Evolutionary conservation across 2,797 vertebrate genomes (phyloP), one percentile per base, ranked within the genome.

Genomic region (Bucorvus abyssinicus): DNA sequence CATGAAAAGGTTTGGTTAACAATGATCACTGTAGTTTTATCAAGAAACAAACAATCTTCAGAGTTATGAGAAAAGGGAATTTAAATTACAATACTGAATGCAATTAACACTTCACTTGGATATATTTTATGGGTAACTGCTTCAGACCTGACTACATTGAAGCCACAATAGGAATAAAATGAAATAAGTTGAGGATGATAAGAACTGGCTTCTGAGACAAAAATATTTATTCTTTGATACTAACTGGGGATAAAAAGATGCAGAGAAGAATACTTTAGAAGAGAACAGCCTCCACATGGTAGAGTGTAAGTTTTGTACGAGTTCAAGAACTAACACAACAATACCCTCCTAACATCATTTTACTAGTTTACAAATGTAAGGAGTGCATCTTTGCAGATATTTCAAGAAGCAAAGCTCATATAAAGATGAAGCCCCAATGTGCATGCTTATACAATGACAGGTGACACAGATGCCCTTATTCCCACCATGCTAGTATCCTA

Each of bases 401-500:
- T 89, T 65, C 8, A 9, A 38, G 84, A 64, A 69, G 14, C 26
- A 34, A 90, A 76, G 53, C 16, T 40, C 27, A 23, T 21, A 61
- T 9, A 64, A 88, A 92, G 34, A 23, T 71, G 69, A 45, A 78
- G 30, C 13, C 82, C 53, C 40, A 55, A 34, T 36, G 52, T 69
- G 53, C 17, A 21, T 0, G 0, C 10, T 73, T 5, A 5, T 0
- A 34, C 1, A 3, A 27, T 19, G 63, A 50, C 0, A 16, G 49
- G 42, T n/a, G 38, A 53, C 19, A 78, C 26, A 56, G 36, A 34
- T 14, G 14, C 13, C 10, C 20, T 14, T 40, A 6, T 55, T 69
- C 12, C 49, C 36, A 55, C 8, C 32, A 57, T 87, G 26, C 67
- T 57, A 3, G 8, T 20, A 42, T 18, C n/a, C 30, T 16, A 52